Conservation (phyloP, 2,797 vertebrate species). For the Spheniscus humboldti region DNA sequence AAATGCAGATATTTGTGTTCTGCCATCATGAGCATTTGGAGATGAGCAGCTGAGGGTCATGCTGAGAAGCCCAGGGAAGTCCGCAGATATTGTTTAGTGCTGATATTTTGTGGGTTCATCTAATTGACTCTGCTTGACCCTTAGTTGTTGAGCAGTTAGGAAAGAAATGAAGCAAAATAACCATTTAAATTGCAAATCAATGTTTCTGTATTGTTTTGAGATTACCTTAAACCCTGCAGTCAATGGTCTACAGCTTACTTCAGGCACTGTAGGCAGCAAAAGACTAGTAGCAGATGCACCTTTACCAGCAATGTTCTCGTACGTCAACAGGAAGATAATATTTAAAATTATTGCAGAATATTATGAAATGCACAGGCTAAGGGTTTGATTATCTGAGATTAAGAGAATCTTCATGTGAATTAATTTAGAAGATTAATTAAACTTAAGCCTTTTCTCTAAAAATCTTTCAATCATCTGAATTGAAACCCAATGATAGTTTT, state of each 20-base stretch:
- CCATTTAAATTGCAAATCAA: not conserved
- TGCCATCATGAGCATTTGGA: not conserved
- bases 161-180: slow-evolving; percentile 11
- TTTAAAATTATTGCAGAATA: not conserved
- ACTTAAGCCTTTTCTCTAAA: not conserved
- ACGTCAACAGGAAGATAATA: not conserved
- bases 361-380: not conserved
- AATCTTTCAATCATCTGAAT: not conserved
- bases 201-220: not conserved
- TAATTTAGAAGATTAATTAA: slow-evolving; percentile 1
- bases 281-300: not conserved
- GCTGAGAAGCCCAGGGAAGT: not conserved
- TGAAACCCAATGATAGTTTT: not conserved
- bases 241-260: not conserved
- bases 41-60: not conserved
- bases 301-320: not conserved
- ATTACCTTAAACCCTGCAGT: not conserved
- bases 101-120: not conserved
- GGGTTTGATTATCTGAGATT: not conserved
- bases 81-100: not conserved
- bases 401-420: not conserved
- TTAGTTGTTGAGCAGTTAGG: not conserved
- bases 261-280: not conserved
- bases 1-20: not conserved
- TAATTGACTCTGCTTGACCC: not conserved